A percentile compares a stretch with the other conserved stretches of the same genome.
Conservation (phyloP, 2,888 invertebrate genomes). For the Tachina lurida region DNA sequence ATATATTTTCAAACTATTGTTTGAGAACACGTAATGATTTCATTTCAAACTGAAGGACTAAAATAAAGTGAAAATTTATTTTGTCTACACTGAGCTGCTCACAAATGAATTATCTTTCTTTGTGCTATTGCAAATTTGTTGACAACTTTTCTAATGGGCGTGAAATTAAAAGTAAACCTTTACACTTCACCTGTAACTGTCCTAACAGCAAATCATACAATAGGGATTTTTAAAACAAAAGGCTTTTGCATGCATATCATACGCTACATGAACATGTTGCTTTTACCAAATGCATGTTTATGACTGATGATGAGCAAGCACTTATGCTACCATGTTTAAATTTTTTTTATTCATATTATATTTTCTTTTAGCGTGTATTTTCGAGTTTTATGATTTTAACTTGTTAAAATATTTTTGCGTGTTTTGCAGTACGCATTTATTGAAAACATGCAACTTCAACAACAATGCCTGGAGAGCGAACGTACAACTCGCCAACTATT, state of each 20-base stretch:
- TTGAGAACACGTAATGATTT: no score
- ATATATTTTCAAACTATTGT: no score
- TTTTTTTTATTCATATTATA: background rate
- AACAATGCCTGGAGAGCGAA: slow-evolving; percentile 33
- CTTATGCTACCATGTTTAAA: slow-evolving; percentile 29
- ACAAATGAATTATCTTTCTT: background rate
- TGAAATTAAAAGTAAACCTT: slow-evolving; percentile 20
- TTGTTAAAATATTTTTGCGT: slow-evolving; percentile 57
- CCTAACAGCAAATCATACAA: slow-evolving; percentile 5
- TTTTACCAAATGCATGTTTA: slow-evolving; percentile 53
- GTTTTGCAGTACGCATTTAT: slow-evolving; percentile 60
- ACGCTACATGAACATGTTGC: slow-evolving; percentile 46
- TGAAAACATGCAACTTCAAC: slow-evolving; percentile 45
- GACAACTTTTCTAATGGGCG: slow-evolving; percentile 50
- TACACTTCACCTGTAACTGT: slow-evolving; percentile 16
- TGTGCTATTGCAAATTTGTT: slow-evolving; percentile 29
- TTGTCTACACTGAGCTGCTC: no score
- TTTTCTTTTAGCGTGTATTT: slow-evolving; percentile 31
- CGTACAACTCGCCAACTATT: slow-evolving; percentile 40
- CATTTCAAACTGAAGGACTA: no score
- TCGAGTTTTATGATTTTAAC: slow-evolving; percentile 43
- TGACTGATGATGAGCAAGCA: slow-evolving; percentile 49
- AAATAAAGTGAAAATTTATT: no score
- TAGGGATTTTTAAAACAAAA: slow-evolving; percentile 29
- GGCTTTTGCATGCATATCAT: slow-evolving; percentile 52